Base-by-base conservation (phyloP, 2,888 invertebrate species). In the Heliconius charithonia region DNA sequence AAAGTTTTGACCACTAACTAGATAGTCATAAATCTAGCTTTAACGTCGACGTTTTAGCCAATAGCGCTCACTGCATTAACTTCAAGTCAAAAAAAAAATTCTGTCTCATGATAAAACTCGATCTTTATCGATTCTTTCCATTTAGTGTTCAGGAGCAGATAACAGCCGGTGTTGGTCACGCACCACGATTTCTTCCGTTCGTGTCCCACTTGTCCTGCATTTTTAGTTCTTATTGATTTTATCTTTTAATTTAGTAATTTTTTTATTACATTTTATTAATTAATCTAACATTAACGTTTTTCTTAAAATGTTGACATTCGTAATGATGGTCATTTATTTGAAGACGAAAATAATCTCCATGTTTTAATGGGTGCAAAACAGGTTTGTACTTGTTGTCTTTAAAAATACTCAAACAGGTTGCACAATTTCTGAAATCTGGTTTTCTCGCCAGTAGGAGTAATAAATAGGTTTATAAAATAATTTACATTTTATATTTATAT, bases 151-250 rank as follows among this genome's bases (percentile, higher is more conserved):
- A 84, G 83, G 80, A 84, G 85, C 85, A 82, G 84, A 86, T 86
- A 88, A 87, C 87, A 86, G 84, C 82, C 82, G 84, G 81, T 81
- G 87, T 82, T 87, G 87, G 90, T 92, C 92, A 92, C 91, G 91
- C 91, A 87, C 87, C 83, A 82, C 83, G 83, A 84, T 83, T 84
- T 86, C 89, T 89, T 90, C 88, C 89, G 87, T 85, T 86, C 87
- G 86, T 88, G 87, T 85, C 84, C 85, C 85, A 87, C 87, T 89
- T 89, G 89, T 86, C 86, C 87, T 87, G 89, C 87, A 90, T 90
- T 89, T 86, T 87, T 89, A 88, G 84, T 84, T 85, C 83, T 70
- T 76, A 78, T 76, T 67, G 59, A 56, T 56, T 59, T 41, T 45
- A 76, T 59, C 27, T 45, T 77, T 45, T 19, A 65, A 56, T 63